Evolutionary conservation across 2,113 vertebrate species (phyloP).

Genomic region (Indicator indicator): DNA sequence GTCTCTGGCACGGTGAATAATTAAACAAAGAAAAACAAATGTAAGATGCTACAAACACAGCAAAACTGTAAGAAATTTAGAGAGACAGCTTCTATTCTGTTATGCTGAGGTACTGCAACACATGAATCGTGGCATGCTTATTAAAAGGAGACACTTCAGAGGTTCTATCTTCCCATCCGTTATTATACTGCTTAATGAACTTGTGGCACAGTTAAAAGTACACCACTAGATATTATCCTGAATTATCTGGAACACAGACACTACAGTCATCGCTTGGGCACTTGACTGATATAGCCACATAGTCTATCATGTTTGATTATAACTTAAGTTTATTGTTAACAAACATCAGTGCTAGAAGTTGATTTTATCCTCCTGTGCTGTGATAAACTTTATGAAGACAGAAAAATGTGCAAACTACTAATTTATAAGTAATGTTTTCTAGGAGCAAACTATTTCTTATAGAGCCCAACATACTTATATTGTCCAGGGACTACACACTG

Average conservation of each 20-base stretch:
- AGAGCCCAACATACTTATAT: background rate
- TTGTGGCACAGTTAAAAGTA: background rate
- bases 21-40: background rate
- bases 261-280: background rate
- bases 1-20: background rate
- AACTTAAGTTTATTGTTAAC: background rate
- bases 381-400: background rate
- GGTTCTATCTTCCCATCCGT: background rate
- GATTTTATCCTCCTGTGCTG: background rate
- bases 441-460: background rate
- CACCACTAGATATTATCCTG: background rate
- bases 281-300: background rate
- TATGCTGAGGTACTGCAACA: background rate
- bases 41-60: background rate
- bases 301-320: background rate
- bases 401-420: background rate
- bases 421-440: background rate
- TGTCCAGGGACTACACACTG: background rate
- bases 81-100: slow-evolving; percentile 11
- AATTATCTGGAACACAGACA: background rate
- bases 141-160: background rate
- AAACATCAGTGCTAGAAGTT: background rate
- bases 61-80: slow-evolving; percentile 14
- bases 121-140: background rate
- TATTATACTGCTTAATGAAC: background rate